Evolutionary conservation across 2,888 invertebrate genomes (phyloP).

Genomic region (Thecocarcelia acutangulata): DNA sequence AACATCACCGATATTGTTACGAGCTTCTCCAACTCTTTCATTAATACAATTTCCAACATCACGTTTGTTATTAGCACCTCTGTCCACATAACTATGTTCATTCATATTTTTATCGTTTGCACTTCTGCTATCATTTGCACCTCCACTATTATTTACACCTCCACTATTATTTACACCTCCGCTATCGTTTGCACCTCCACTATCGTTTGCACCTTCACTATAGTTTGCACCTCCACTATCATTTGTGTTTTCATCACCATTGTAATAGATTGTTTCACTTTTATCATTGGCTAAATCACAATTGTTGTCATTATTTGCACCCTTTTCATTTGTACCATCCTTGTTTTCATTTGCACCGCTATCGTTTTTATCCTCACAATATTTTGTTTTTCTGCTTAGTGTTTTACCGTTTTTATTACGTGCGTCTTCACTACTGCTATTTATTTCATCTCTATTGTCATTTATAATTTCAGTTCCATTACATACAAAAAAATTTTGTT

Average conservation of each 20-base stretch:
- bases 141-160: neutral
- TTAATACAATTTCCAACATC: neutral
- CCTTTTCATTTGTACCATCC: neutral
- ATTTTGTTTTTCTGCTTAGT: neutral
- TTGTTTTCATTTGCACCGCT: neutral
- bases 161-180: neutral
- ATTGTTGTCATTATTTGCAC: too few relatives aligned
- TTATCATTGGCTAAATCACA: too few relatives aligned
- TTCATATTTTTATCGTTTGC: neutral
- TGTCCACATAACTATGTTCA: neutral
- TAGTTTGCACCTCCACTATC: too few relatives aligned
- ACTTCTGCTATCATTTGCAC: neutral
- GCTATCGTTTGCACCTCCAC: too few relatives aligned
- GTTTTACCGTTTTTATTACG: neutral
- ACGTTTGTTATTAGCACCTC: neutral
- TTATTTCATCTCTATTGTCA: neutral
- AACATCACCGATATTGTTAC: too few relatives aligned
- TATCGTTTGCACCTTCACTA: too few relatives aligned
- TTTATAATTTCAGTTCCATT: neutral
- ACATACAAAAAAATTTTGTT: neutral
- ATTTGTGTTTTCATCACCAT: too few relatives aligned
- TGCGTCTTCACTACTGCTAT: neutral
- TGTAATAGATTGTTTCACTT: too few relatives aligned
- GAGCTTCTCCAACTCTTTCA: too few relatives aligned
- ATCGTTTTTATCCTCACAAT: neutral